Conservation (phyloP, 2,797 vertebrate genomes). For the Morelia viridis region DNA sequence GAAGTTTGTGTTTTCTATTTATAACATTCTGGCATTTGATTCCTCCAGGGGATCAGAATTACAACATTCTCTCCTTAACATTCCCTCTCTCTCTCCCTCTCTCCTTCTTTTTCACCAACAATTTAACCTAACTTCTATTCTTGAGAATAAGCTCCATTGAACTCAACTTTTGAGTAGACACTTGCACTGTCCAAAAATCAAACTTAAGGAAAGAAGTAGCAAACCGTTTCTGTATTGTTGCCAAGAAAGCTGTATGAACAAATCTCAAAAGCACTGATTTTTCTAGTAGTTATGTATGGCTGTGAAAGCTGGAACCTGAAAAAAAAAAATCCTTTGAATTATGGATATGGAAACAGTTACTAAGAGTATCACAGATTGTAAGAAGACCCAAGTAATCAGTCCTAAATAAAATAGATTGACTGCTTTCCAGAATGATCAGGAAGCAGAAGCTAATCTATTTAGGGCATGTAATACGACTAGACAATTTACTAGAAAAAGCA, state of each 20-base stretch:
- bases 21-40: neutral
- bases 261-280: neutral
- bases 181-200: neutral
- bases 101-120: fast-evolving
- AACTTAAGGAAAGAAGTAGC: neutral
- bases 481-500: neutral
- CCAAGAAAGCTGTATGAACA: neutral
- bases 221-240: neutral
- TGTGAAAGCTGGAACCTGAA: neutral
- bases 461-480: neutral
- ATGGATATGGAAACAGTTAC: neutral
- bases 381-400: neutral
- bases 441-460: neutral
- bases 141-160: neutral
- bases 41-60: neutral
- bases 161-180: neutral
- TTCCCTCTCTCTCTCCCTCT: neutral
- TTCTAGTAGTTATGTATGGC: neutral
- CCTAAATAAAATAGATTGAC: neutral
- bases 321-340: neutral
- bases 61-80: neutral
- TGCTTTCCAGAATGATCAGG: neutral
- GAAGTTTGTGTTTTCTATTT: neutral
- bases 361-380: neutral
- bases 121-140: neutral